Base-by-base conservation (phyloP, 2,888 invertebrate genomes). In the Lycophotia porphyrea region DNA sequence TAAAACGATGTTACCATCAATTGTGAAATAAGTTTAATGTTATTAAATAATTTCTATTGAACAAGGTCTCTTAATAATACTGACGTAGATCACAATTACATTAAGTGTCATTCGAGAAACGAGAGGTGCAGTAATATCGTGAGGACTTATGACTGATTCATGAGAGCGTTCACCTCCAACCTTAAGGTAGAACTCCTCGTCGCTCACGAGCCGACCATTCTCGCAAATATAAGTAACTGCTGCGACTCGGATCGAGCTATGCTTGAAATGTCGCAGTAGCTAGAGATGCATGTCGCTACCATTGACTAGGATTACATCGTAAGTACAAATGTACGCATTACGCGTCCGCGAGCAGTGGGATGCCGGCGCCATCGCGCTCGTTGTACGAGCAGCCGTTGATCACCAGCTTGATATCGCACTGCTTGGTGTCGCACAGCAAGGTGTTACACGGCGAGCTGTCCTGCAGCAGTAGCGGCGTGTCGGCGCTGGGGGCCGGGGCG, bases 11-110 rank as follows among this genome's bases (percentile, higher is more conserved):
- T 96, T 96, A 96, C 96, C 96, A 96, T 96, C 93, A 96, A 96
- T 95, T 96, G 96, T 96, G 96, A 96, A 96, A 95, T 96, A 95
- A 96, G 95, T 96, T 96, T 96, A 96, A 96, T 96, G 96, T 96
- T 96, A 96, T 96, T 96, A 96, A 95, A 96, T 96, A 95, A 95
- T 96, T 96, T 96, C 95, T 96, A 96, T 96, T 93, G 94, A 96
- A 95, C 92, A 87, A 89, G 86, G 91, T 93, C 87, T 95, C 94
- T 96, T 94, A 95, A 94, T 95, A 95, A 96, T 96, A 96, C 95
- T 96, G 96, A 95, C 95, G 92, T 94, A 93, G 95, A 95, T 95
- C 95, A 96, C 95, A 80, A 92, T 93, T 91, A 90, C 89, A 78
- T 84, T 72, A 47, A 74, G 77, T 79, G 78, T 81, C 75, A 82